Percentiles rank a stretch among this genome's conserved stretches.
phyloP scores from a whole-genome alignment of 1,140 invertebrate species.

The Drosophila sturtevanti region DNA sequence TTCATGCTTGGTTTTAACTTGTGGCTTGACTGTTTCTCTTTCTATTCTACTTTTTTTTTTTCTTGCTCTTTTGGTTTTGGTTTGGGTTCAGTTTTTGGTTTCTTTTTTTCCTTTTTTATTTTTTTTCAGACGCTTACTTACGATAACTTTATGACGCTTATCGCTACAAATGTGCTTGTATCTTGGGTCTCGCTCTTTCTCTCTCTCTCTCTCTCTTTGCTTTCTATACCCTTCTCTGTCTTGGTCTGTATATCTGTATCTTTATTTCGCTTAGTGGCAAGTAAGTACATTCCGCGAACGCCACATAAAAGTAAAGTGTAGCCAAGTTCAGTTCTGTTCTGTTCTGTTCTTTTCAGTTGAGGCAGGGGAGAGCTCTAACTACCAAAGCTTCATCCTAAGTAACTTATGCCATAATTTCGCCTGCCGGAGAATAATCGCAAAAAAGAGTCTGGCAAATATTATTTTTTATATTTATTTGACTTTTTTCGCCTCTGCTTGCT shows the following conservation, averaged over 20 bases:
- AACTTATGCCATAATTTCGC: slow-evolving; percentile 80
- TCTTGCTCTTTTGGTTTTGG: neutral
- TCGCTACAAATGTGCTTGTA: slow-evolving; percentile 80
- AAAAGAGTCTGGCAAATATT: slow-evolving; percentile 81
- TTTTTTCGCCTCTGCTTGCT: slow-evolving; percentile 70
- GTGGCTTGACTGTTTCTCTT: slow-evolving; percentile 37
- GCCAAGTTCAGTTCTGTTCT: slow-evolving; percentile 71
- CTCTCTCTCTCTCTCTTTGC: slow-evolving; percentile 14
- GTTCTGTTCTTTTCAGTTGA: slow-evolving; percentile 59
- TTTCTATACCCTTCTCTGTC: neutral
- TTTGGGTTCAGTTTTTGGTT: neutral
- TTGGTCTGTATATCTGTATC: slow-evolving; percentile 70
- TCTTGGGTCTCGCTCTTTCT: slow-evolving; percentile 60
- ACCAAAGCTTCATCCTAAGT: slow-evolving; percentile 52
- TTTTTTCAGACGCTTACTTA: slow-evolving; percentile 74
- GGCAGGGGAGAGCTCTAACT: slow-evolving; percentile 38
- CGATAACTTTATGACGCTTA: slow-evolving; percentile 80
- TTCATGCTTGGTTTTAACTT: slow-evolving; percentile 50
- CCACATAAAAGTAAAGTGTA: slow-evolving; percentile 81
- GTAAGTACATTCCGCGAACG: slow-evolving; percentile 73
- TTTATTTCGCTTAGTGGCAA: slow-evolving; percentile 61
- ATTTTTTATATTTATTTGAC: slow-evolving; percentile 82
- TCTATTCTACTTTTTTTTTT: neutral
- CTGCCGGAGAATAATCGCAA: slow-evolving; percentile 64
- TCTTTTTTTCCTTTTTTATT: slow-evolving; percentile 33